Evolutionary conservation across 2,797 vertebrate genomes (phyloP), one percentile per base, ranked within the genome.

Genomic region (Uromys caudimaculatus): DNA sequence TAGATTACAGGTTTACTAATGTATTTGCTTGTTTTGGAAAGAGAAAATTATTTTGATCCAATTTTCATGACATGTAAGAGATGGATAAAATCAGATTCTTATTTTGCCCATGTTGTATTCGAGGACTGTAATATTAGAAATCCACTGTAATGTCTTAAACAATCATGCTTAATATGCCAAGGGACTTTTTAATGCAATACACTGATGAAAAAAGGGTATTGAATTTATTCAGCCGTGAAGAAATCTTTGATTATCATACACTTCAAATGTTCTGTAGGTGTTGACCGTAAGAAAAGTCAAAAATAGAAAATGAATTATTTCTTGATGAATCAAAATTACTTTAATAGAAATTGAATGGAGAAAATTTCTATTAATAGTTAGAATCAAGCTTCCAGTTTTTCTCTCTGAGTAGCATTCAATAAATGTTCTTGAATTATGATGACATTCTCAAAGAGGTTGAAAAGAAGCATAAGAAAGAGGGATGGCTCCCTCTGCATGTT

Each of bases 181-280:
- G 98, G 98, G 97, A 98, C 94, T 98, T 98, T 97, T 98, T 98
- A 98, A 98, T 98, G 97, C 35, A 38, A 96, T 97, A 88, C 82
- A 35, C 96, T 98, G 98, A 98, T 98, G 97, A 98, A 98, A 97
- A 94, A 97, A 97, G 93, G 95, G 96, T 97, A 98, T 98, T 99
- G 98, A 98, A 98, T 98, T 98, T 98, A 98, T 98, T 98, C 98
- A 98, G 85, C 97, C 98, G 91, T 98, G 98, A 98, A 98, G 97
- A 97, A 97, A 97, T 94, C 87, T 98, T 98, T 98, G 98, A 99
- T 98, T 98, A 98, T 98, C 97, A 95, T 56, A 97, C 94, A 98
- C 97, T 97, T 98, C 98, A 96, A 98, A 97, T 96, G 41, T 84
- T 98, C 97, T 85, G 77, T 87, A 81, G 97, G 96, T 98, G 97